Percentiles rank a stretch among this genome's conserved stretches.
These are phyloP conservation scores for Drosophila suboccidentalis DNA, from an alignment of 2,888 invertebrate genomes.

Conservation along the genomic window DNA sequence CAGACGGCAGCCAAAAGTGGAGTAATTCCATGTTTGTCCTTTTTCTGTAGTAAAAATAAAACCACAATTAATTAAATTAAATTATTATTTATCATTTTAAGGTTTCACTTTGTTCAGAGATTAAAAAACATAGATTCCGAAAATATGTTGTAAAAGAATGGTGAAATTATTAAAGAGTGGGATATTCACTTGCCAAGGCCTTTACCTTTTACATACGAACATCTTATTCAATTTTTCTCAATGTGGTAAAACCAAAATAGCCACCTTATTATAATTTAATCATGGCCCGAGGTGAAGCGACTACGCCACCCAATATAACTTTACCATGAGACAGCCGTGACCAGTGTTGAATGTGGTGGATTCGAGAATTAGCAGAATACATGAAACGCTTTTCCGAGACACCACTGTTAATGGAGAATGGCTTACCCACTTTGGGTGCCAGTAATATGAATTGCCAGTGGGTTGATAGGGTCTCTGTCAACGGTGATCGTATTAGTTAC, in stretches of 20 bases:
- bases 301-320: too few relatives aligned
- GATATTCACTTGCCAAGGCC: too few relatives aligned
- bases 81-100: too few relatives aligned
- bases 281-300: too few relatives aligned
- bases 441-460: neutral
- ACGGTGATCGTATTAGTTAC: neutral
- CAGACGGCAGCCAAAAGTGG: slow-evolving; percentile 97
- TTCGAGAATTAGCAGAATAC: neutral
- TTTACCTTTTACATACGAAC: too few relatives aligned
- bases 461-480: neutral
- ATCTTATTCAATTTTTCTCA: too few relatives aligned
- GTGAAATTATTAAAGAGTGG: too few relatives aligned
- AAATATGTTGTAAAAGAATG: too few relatives aligned
- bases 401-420: neutral
- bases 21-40: slow-evolving; percentile 98
- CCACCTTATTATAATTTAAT: too few relatives aligned
- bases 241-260: too few relatives aligned
- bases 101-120: neutral
- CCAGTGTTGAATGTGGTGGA: neutral
- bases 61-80: neutral
- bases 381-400: neutral
- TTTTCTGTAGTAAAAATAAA: slow-evolving; percentile 87
- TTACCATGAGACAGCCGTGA: too few relatives aligned
- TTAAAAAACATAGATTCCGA: too few relatives aligned
- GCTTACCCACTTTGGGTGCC: neutral